Conservation (phyloP, 2,113 vertebrate genomes). For the Loxodonta africana region DNA sequence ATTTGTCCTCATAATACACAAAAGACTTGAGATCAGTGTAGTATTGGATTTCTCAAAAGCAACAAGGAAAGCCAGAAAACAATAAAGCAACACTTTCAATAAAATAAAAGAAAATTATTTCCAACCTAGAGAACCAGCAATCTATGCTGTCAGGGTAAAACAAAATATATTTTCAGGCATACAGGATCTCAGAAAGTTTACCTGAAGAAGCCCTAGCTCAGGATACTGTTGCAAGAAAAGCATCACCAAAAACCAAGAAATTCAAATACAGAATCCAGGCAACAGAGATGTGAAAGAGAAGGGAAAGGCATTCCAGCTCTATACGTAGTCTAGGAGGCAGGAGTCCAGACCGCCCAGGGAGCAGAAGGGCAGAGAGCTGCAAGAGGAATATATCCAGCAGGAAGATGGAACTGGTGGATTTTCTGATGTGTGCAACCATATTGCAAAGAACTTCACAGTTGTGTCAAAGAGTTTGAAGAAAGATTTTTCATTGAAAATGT, state of each 20-base stretch:
- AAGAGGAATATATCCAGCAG: not conserved
- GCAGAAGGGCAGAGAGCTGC: not conserved
- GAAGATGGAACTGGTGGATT: not conserved
- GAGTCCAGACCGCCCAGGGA: no score
- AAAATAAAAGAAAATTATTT: not conserved
- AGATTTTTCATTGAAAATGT: not conserved
- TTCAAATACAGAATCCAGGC: not conserved
- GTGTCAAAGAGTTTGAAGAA: not conserved
- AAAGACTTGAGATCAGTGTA: not conserved
- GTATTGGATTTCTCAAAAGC: not conserved
- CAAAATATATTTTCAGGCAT: not conserved
- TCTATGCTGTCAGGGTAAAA: not conserved
- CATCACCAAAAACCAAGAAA: not conserved
- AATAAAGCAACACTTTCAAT: not conserved
- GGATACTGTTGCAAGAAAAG: not conserved
- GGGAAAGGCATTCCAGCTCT: no score
- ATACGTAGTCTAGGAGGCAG: accelerated
- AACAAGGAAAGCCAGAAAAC: not conserved
- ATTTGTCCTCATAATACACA: not conserved
- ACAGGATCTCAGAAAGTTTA: not conserved
- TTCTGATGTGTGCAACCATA: not conserved
- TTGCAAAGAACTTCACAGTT: not conserved
- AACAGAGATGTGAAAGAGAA: no score
- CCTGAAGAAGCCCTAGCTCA: not conserved
- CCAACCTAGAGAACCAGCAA: not conserved